Evolutionary conservation across 2,797 vertebrate species (phyloP), one percentile per base, ranked within the genome.

Genomic region (Parauchenoglanis punctatus): DNA sequence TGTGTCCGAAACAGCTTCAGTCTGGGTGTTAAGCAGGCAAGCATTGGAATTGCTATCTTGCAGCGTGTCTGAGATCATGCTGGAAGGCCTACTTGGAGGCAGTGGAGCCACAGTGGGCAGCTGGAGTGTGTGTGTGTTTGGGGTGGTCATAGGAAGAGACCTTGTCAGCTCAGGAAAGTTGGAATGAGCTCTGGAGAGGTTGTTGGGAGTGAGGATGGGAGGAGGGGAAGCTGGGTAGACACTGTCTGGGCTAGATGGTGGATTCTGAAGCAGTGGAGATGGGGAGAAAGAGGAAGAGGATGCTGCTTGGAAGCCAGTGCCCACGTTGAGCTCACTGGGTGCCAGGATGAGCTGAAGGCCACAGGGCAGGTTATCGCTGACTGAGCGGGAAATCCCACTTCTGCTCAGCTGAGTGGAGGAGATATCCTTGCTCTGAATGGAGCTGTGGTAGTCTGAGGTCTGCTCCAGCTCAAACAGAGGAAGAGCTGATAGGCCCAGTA

Each of bases 401-500:
- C 96, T 94, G 89, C 96, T 97, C 44, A 95, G 94, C 91, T 97
- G 98, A 63, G 96, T 95, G 40, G 97, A 98, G 92, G 91, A 95
- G 83, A 96, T 91, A 88, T 99, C 98, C 93, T 97, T 98, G 93
- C 96, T 96, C 83, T 97, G 97, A 81, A 97, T 95, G 0, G 98
- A 95, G 90, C 97, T 97, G 92, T 97, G 97, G 94, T 98, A 99
- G 94, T 98, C 98, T 4, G 98, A 99, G 20, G 98, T 99, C 93
- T 98, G 98, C 91, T 99, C 98, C 94, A 97, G 96, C 94, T 99
- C 97, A 2, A 98, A 98, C 83, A 97, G 92, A 0, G 98, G 98
- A 93, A 98, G 94, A 5, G 98, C 98, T 90, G 97, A 97, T 85
- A 99, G 94, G 0, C 98, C 95, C 90, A 99, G 95, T 1, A 97